phyloP scores from a whole-genome alignment of 1,140 invertebrate species.

The Dinothrombium tinctorium region DNA sequence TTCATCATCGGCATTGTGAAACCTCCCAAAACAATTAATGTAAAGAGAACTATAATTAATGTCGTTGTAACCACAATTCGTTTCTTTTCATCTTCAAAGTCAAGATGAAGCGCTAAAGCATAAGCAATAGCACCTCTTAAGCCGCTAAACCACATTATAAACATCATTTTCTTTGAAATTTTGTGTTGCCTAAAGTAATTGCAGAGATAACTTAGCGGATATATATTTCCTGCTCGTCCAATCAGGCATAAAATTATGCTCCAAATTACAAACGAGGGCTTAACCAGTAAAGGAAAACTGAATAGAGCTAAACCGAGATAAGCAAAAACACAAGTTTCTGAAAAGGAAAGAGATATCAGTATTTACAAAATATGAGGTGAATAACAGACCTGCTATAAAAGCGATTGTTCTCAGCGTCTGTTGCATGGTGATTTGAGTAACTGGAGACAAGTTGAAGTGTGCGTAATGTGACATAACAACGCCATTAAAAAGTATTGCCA shows the following conservation, averaged over 20 bases:
- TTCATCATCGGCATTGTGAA: conserved; percentile 71
- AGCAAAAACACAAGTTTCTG: conserved; percentile 95
- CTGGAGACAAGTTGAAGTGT: conserved; percentile 90
- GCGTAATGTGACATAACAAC: conserved; percentile 99
- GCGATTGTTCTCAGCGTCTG: conserved; percentile 92
- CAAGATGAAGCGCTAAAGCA: conserved; percentile 81
- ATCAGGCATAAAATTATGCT: conserved; percentile 68
- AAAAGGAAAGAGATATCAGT: conserved; percentile 13
- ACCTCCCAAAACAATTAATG: conserved; percentile 77
- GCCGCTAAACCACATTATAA: conserved; percentile 98
- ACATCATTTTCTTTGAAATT: conserved; percentile 94
- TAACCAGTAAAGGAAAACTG: conserved; percentile 51
- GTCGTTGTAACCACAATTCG: conserved; percentile 93
- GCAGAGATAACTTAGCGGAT: conserved; percentile 70
- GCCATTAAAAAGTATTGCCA: conserved; percentile 96
- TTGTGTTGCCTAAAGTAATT: conserved; percentile 93
- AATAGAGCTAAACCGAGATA: conserved; percentile 93
- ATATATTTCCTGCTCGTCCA: conserved; percentile 87
- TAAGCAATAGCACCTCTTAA: conserved; percentile 91
- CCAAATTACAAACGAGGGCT: conserved; percentile 67
- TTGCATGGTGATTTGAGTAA: conserved; percentile 97
- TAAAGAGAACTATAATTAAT: conserved; percentile 84
- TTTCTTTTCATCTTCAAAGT: conserved; percentile 64
- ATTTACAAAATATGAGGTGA: background rate
- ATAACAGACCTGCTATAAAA: conserved; percentile 50